phyloP scores from a whole-genome alignment of 1,140 invertebrate species.

The Drosophila biarmipes region DNA sequence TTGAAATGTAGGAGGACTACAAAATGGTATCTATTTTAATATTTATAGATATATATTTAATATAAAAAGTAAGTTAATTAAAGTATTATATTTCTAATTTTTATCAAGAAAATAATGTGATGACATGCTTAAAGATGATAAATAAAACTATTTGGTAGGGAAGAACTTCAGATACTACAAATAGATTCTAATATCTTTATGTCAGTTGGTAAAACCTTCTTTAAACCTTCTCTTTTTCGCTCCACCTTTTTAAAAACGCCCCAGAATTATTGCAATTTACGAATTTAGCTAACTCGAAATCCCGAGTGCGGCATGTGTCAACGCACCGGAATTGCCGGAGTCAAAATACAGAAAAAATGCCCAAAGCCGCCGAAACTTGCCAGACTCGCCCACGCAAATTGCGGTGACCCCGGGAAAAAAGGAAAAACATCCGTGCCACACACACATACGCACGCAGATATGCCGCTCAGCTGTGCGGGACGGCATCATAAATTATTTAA shows the following conservation, averaged over 20 bases:
- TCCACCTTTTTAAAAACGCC: too few species aligned
- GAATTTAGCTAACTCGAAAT: constrained; percentile 25
- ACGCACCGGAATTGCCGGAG: constrained; percentile 24
- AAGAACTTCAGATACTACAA: too few species aligned
- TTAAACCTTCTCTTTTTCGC: background rate
- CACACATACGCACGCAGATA: constrained; percentile 9
- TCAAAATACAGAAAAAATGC: constrained; percentile 5
- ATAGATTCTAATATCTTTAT: too few species aligned
- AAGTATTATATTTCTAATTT: too few species aligned
- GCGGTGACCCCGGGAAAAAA: constrained; percentile 46
- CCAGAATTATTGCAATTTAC: constrained; percentile 34
- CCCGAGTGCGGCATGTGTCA: constrained; percentile 24
- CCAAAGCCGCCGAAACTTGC: constrained; percentile 42
- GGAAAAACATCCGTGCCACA: constrained; percentile 20
- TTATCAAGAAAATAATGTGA: too few species aligned
- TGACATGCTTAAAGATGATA: too few species aligned
- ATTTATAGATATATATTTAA: too few species aligned
- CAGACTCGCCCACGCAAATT: constrained; percentile 65
- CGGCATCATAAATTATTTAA: constrained; percentile 79
- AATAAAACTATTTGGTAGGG: too few species aligned
- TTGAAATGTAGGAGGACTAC: too few species aligned
- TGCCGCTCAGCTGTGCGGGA: constrained; percentile 59
- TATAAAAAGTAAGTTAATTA: too few species aligned
- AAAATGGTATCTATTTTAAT: too few species aligned
- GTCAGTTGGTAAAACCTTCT: too few species aligned